Evolutionary conservation across 1,140 invertebrate genomes (phyloP).

Genomic region (Bathynomus jamesi): DNA sequence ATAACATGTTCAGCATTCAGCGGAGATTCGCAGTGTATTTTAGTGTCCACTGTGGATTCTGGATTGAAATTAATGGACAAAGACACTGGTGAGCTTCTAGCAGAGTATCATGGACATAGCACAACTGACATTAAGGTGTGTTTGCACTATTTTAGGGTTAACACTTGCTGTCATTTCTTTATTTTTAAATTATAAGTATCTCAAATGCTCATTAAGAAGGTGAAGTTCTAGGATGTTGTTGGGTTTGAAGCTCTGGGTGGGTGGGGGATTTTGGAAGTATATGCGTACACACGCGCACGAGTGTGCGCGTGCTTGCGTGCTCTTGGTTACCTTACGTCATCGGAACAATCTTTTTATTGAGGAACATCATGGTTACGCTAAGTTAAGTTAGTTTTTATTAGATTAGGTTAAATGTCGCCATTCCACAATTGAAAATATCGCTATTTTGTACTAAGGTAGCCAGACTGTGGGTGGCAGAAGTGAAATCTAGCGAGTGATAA

Average conservation of each 20-base stretch:
- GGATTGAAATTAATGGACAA: slow-evolving; percentile 81
- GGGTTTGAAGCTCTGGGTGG: background rate
- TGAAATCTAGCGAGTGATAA: no score
- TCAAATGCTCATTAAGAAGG: background rate
- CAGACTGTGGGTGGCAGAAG: no score
- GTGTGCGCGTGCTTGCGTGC: no score
- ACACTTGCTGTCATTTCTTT: slow-evolving; percentile 18
- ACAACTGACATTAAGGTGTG: slow-evolving; percentile 32
- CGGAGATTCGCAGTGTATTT: slow-evolving; percentile 74
- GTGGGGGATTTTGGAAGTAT: no score
- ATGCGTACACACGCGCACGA: no score
- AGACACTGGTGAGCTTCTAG: slow-evolving; percentile 69
- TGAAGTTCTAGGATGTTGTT: background rate
- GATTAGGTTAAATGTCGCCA: no score
- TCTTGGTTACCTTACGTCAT: no score
- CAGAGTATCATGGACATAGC: slow-evolving; percentile 47
- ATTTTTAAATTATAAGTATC: slow-evolving; percentile 23
- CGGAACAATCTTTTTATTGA: no score
- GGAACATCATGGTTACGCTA: no score
- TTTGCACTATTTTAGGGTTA: slow-evolving; percentile 11
- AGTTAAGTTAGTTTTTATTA: no score
- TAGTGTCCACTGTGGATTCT: slow-evolving; percentile 73
- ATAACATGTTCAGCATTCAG: slow-evolving; percentile 68
- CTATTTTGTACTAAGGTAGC: no score
- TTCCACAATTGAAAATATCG: no score